Conservation (phyloP, 2,888 invertebrate genomes). For the Rapana venosa region DNA sequence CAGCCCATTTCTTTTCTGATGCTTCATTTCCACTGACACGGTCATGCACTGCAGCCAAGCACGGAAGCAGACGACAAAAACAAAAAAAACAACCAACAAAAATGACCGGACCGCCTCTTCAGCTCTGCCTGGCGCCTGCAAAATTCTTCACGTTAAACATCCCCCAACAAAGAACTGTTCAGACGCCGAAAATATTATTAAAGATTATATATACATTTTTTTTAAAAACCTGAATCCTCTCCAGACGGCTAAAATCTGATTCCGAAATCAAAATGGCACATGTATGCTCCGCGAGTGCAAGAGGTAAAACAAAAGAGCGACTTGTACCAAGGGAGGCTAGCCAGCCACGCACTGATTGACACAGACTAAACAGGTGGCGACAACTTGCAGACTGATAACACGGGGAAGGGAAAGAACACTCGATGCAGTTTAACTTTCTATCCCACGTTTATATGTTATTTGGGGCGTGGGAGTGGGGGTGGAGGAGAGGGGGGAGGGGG, state of each 20-base stretch:
- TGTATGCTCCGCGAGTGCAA: neutral
- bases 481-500: too few relatives aligned
- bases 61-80: slow-evolving; percentile 23
- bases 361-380: slow-evolving; percentile 42
- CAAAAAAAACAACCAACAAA: neutral
- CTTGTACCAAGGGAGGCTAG: slow-evolving; percentile 10
- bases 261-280: neutral
- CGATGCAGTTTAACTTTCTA: too few relatives aligned
- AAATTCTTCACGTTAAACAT: neutral
- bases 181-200: neutral
- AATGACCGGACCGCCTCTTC: neutral
- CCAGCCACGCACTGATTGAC: slow-evolving; percentile 33
- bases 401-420: neutral
- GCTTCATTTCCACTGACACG: neutral
- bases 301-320: slow-evolving; percentile 36
- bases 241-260: neutral
- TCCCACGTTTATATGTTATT: too few relatives aligned
- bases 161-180: neutral
- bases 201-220: too few relatives aligned
- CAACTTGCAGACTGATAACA: slow-evolving; percentile 11
- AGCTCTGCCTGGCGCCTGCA: neutral
- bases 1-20: neutral
- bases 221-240: neutral
- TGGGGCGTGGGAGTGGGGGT: too few relatives aligned
- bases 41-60: neutral